phyloP scores from a whole-genome alignment of 2,113 vertebrate species.

The Turnix velox region DNA sequence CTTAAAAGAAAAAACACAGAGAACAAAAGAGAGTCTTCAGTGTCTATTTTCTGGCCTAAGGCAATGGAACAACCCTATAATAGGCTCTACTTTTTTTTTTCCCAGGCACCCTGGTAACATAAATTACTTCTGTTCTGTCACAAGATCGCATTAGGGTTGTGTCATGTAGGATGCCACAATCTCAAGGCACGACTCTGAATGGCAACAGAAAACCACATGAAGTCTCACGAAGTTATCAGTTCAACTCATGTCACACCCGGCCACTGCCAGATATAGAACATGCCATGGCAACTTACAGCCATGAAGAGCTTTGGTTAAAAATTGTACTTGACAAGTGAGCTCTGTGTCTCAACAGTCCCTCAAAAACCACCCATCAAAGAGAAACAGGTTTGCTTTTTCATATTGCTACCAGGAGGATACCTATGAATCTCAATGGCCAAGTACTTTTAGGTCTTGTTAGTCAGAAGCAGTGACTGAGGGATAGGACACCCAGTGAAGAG shows the following conservation, averaged over 20 bases:
- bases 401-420: neutral
- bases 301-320: neutral
- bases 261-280: neutral
- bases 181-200: neutral
- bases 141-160: constrained; percentile 21
- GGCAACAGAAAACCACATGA: neutral
- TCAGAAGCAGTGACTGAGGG: neutral
- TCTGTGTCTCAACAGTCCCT: neutral
- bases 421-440: rapidly evolving
- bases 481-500: neutral
- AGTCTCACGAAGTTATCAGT: neutral
- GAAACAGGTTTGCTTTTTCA: neutral
- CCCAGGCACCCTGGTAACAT: neutral
- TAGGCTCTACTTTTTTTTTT: neutral
- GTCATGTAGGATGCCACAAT: neutral
- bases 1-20: constrained; percentile 19
- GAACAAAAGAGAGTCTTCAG: constrained; percentile 49
- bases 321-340: neutral
- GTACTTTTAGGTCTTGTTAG: neutral
- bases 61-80: constrained; percentile 26
- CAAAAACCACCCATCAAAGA: neutral
- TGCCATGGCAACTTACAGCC: neutral
- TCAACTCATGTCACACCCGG: neutral
- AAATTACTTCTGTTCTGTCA: constrained; percentile 44
- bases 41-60: constrained; percentile 35